Base-by-base conservation (phyloP, 2,797 vertebrate genomes). In the Luscinia megarhynchos region DNA sequence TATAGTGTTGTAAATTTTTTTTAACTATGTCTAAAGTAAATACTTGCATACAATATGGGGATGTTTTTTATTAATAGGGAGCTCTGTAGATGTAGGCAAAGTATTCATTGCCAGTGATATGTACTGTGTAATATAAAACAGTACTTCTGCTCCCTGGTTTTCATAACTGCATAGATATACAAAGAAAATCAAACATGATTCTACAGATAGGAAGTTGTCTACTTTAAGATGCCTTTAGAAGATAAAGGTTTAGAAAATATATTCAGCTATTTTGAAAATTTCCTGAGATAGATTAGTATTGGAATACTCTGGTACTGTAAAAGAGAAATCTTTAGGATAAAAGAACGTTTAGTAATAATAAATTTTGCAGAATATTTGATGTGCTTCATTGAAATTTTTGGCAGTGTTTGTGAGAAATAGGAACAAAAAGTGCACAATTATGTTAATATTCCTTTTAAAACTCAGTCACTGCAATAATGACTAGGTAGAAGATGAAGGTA, bases 41-140 rank as follows among this genome's bases (percentile, higher is more conserved):
- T 96, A 97, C 97, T 98, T 98, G 93, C 96, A 95, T 97, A 98
- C 97, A 95, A 96, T 97, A 97, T 66, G 43, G 93, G 93, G 94
- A 95, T 97, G 87, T 92, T 96, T 96, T 97, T 95, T 86, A 96
- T 81, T 97, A 95, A 91, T 95, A 96, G 96, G 96, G 96, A 90
- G 95, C 95, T 97, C 76, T 69, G 93, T 96, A 97, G 95, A 89
- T 96, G 95, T 97, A 97, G 97, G 93, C 93, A 97, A 96, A 97
- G 94, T 97, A 97, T 87, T 96, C 85, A 97, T 97, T 98, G 97
- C 97, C 97, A 94, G 97, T 96, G 83, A 96, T 91, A 94, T 92
- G 92, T 97, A 96, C 96, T 98, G 96, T 96, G 88, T 95, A 94
- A 91, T 96, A 89, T 86, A 92, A 87, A 91, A 92, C 74, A 93